A percentile compares a stretch with the other conserved stretches of the same genome.
These are phyloP conservation scores for Eidolon dupreanum DNA, from an alignment of 2,797 vertebrate genomes.

Conservation along the genomic window DNA sequence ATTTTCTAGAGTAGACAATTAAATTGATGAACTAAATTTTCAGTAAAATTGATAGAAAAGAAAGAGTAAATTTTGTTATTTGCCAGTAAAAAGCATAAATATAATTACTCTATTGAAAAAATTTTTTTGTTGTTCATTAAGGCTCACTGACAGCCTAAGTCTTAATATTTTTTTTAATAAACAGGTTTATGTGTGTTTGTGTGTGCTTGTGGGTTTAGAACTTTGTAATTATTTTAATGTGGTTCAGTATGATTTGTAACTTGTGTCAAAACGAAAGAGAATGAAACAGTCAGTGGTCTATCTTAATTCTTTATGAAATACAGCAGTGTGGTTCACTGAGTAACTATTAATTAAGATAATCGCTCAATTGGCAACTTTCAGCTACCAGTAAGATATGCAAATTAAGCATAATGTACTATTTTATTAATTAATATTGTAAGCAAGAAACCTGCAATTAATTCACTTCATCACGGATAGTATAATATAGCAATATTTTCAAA, in stretches of 20 bases:
- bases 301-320: conserved; percentile 64
- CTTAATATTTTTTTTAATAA: background rate
- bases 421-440: conserved; percentile 67
- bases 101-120: background rate
- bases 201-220: background rate
- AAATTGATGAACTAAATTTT: background rate
- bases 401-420: conserved; percentile 57
- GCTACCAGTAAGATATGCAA: conserved; percentile 69
- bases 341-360: conserved; percentile 71
- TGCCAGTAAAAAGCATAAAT: background rate
- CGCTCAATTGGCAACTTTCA: conserved; percentile 65
- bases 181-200: background rate
- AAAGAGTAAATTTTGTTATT: background rate
- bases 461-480: background rate
- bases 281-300: conserved; percentile 49
- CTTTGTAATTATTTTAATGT: conserved; percentile 64
- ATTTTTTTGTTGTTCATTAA: background rate
- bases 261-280: conserved; percentile 12
- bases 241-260: conserved; percentile 43
- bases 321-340: conserved; percentile 36
- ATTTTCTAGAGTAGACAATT: background rate
- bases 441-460: background rate
- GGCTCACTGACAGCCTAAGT: background rate
- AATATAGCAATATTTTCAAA: background rate
- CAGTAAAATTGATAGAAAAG: background rate